These are phyloP conservation scores for Ciconia boyciana DNA, from an alignment of 2,113 vertebrate genomes.

Conservation along the genomic window DNA sequence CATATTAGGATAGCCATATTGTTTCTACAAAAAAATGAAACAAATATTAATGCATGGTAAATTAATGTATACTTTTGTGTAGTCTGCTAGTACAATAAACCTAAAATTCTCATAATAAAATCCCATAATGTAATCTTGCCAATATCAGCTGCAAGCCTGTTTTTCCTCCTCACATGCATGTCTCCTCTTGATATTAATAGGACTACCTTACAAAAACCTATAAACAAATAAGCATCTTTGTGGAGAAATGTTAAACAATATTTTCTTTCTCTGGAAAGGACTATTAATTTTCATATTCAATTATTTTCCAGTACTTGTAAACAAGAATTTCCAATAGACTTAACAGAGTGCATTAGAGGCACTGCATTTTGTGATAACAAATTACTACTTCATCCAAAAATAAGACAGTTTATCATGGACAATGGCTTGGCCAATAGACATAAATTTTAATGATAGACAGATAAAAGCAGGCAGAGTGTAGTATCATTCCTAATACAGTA, in stretches of 20 bases:
- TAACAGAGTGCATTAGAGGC: background rate
- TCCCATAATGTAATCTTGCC: background rate
- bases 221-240: background rate
- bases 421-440: background rate
- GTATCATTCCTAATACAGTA: background rate
- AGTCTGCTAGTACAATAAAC: background rate
- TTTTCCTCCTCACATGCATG: background rate
- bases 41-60: background rate
- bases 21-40: background rate
- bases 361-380: background rate
- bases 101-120: background rate
- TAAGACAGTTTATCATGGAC: background rate
- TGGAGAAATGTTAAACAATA: background rate
- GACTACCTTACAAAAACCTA: background rate
- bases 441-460: background rate
- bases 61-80: background rate
- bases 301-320: background rate
- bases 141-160: background rate
- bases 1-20: background rate
- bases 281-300: background rate
- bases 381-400: background rate
- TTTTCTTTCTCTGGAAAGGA: background rate
- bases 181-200: background rate
- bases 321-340: background rate
- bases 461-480: background rate